Base-by-base conservation (phyloP, 2,113 vertebrate species). In the Pheucticus melanocephalus region DNA sequence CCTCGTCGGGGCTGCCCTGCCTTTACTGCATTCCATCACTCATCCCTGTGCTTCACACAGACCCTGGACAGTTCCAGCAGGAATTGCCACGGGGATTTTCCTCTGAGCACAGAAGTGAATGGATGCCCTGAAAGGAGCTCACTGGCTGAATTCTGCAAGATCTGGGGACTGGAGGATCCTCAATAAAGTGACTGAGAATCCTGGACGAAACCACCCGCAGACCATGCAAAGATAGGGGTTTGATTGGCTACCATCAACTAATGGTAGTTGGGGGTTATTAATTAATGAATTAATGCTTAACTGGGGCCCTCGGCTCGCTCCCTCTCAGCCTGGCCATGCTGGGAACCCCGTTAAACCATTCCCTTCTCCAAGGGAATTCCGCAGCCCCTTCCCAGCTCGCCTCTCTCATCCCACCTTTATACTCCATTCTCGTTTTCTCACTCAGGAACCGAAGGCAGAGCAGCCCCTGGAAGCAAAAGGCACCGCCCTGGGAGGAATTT, bases 391-490 rank as follows among this genome's bases (percentile, higher is more conserved):
- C n/a, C 31, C 42, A 51, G 33, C 42, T 70, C 24, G 0, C 12
- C 3, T 15, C 3, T 0, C 45, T 4, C 31, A 61, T 35, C 15
- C 14, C 27, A 45, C 10, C 21, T 33, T 27, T 13, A 0, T 10
- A 23, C 44, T 22, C 47, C n/a, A 17, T 28, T 25, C 48, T 31
- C 39, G 0, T 60, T 45, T 93, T 48, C 33, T 73, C 47, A 2
- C 31, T 40, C 31, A 12, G 5, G 24, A 66, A 2, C 12, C 51
- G 56, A 63, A 83, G 53, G 79, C 81, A 57, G 51, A 69, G 57
- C 79, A 68, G 40, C 21, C 18, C 31, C 6, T 18, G 72, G 37
- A n/a, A 90, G 59, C 0, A 7, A 59, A 90, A 82, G 75, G 35
- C 66, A 51, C 21, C 2, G 15, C 18, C 24, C 24, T 18, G 57